Percentiles rank a stretch among this genome's conserved stretches.
Evolutionary conservation across 2,113 vertebrate genomes (phyloP).

Genomic region (Callocephalon fimbriatum): DNA sequence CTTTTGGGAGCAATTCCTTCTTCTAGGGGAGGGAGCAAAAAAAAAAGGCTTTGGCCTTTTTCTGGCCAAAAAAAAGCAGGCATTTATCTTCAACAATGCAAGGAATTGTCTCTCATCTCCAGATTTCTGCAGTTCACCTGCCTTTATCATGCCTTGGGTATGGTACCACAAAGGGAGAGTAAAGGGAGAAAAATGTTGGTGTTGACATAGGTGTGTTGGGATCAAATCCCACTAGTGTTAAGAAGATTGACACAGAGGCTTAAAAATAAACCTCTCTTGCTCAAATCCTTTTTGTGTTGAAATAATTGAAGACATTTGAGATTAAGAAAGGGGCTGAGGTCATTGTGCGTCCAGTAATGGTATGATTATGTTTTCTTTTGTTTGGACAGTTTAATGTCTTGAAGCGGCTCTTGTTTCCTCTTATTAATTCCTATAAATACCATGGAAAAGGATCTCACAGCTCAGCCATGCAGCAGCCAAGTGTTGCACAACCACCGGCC

Average conservation of each 20-base stretch:
- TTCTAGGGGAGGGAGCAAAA: not conserved
- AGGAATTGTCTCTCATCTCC: not conserved
- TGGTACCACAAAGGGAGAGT: not conserved
- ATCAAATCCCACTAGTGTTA: not conserved
- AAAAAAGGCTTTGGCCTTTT: not conserved
- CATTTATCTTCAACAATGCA: not conserved
- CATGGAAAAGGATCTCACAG: not conserved
- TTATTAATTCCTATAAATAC: slow-evolving; percentile 57
- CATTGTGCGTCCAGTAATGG: slow-evolving; percentile 4
- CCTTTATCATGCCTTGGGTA: not conserved
- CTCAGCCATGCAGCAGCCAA: slow-evolving; percentile 34
- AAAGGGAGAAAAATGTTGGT: not conserved
- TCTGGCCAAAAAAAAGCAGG: not conserved
- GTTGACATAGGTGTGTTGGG: not conserved
- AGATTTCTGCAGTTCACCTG: not conserved
- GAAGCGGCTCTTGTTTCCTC: slow-evolving; percentile 62
- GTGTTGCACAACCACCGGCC: slow-evolving; percentile 51
- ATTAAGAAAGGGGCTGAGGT: slow-evolving; percentile 24
- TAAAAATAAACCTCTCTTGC: slow-evolving; percentile 47
- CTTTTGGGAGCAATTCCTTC: not conserved
- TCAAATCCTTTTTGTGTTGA: not conserved
- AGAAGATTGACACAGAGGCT: not conserved
- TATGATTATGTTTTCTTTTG: not conserved
- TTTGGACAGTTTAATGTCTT: slow-evolving; percentile 43
- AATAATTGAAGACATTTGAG: slow-evolving; percentile 22